phyloP scores from a whole-genome alignment of 2,797 vertebrate genomes.

The Hoplostethus mediterraneus region DNA sequence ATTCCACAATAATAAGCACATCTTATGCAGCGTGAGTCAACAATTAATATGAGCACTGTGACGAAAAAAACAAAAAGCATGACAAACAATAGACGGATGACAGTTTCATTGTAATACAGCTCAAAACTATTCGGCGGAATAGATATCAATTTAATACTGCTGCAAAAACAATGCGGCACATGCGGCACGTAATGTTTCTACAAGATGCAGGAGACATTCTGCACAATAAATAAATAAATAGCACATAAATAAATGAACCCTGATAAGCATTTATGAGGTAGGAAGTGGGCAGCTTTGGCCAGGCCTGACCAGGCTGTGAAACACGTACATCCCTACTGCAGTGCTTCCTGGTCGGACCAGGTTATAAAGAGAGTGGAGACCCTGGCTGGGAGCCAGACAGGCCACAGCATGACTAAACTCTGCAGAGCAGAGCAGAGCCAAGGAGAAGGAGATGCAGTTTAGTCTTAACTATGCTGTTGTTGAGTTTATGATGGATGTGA shows the following conservation, averaged over 20 bases:
- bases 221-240: background rate
- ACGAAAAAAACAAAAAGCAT: no score
- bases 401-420: slow-evolving; percentile 31
- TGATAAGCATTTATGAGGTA: background rate
- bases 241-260: no score
- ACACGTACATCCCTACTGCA: background rate
- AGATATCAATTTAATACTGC: background rate
- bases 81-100: no score
- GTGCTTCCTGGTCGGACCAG: slow-evolving; percentile 12
- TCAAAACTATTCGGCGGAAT: no score
- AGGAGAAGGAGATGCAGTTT: slow-evolving; percentile 48
- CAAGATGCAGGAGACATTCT: background rate
- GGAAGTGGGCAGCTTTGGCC: background rate
- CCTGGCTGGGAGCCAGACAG: slow-evolving; percentile 12
- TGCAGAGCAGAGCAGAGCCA: slow-evolving; percentile 5
- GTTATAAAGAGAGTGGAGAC: slow-evolving; percentile 23
- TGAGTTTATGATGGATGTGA: slow-evolving; percentile 75
- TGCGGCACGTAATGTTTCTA: background rate
- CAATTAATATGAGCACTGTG: no score
- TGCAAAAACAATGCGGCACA: background rate
- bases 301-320: background rate
- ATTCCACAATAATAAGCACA: background rate
- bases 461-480: slow-evolving; percentile 59
- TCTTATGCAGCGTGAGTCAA: background rate
- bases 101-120: no score